A percentile compares a stretch with the other conserved stretches of the same genome.
phyloP scores from a whole-genome alignment of 92 coral and sea anemone species.

The Bergia puertoricense region DNA sequence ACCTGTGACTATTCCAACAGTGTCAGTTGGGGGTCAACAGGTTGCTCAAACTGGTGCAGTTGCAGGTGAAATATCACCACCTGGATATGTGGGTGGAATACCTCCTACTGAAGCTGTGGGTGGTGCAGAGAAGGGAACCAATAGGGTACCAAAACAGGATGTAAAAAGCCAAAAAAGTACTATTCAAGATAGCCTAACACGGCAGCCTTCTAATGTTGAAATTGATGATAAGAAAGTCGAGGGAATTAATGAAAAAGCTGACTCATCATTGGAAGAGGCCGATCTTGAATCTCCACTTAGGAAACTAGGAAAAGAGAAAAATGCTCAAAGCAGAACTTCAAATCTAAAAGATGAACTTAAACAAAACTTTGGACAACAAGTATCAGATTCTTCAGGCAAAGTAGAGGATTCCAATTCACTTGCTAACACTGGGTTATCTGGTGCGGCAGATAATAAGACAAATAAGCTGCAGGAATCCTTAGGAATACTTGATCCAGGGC shows the following conservation, averaged over 20 bases:
- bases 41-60: background rate
- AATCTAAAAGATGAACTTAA: background rate
- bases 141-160: background rate
- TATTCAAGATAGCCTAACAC: background rate
- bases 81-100: background rate
- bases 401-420: background rate
- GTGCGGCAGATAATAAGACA: slow-evolving; percentile 2
- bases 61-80: background rate
- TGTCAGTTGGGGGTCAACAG: background rate
- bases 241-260: background rate
- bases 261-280: background rate
- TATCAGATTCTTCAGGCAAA: slow-evolving; percentile 21
- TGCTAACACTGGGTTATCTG: background rate
- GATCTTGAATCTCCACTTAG: slow-evolving; percentile 1
- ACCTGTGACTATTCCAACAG: background rate
- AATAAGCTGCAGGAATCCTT: slow-evolving; percentile 23
- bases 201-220: background rate
- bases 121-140: background rate
- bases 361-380: slow-evolving; percentile 4
- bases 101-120: background rate
- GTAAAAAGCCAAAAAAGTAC: background rate
- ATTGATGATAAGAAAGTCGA: background rate
- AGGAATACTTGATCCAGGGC: slow-evolving; percentile 41
- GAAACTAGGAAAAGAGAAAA: background rate
- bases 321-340: slow-evolving; percentile 21